These are phyloP conservation scores for Teleogryllus oceanicus DNA, from an alignment of 2,888 invertebrate species.

Conservation along the genomic window DNA sequence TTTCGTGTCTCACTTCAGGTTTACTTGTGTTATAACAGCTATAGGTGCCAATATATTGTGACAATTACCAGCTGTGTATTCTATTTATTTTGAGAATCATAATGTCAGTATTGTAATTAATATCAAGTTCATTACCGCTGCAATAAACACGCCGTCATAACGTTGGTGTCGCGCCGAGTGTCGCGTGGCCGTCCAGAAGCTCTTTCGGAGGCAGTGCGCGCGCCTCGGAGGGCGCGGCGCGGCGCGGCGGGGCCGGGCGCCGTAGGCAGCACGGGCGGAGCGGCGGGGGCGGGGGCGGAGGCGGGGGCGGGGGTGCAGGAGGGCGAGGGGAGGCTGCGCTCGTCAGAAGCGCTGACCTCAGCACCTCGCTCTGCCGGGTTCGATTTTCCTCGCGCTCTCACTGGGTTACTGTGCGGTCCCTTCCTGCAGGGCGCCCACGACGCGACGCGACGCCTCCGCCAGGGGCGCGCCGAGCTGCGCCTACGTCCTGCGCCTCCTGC, in stretches of 20 bases:
- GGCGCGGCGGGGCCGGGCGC: not conserved
- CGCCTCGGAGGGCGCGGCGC: not conserved
- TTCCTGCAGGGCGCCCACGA: not conserved
- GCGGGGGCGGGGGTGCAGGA: not conserved
- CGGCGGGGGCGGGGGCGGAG: not conserved
- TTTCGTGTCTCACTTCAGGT: too few species aligned
- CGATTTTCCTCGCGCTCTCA: constrained; percentile 7
- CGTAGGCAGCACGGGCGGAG: not conserved
- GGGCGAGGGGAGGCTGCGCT: constrained; percentile 18
- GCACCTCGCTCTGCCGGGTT: constrained; percentile 10
- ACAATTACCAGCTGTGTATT: too few species aligned
- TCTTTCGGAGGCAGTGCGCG: too few species aligned
- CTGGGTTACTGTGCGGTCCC: constrained; percentile 18
- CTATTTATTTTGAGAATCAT: too few species aligned
- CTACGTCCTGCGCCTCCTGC: not conserved
- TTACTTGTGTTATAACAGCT: too few species aligned
- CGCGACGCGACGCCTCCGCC: not conserved
- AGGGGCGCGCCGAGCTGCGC: not conserved
- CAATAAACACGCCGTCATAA: too few species aligned
- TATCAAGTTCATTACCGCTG: too few species aligned
- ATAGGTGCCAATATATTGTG: too few species aligned
- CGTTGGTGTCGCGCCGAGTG: too few species aligned
- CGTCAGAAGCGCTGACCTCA: constrained; percentile 1
- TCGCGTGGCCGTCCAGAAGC: too few species aligned
- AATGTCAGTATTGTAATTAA: too few species aligned